Percentiles rank a stretch among this genome's conserved stretches.
These are phyloP conservation scores for Chouioia cunea DNA, from an alignment of 2,888 invertebrate species.

Conservation along the genomic window DNA sequence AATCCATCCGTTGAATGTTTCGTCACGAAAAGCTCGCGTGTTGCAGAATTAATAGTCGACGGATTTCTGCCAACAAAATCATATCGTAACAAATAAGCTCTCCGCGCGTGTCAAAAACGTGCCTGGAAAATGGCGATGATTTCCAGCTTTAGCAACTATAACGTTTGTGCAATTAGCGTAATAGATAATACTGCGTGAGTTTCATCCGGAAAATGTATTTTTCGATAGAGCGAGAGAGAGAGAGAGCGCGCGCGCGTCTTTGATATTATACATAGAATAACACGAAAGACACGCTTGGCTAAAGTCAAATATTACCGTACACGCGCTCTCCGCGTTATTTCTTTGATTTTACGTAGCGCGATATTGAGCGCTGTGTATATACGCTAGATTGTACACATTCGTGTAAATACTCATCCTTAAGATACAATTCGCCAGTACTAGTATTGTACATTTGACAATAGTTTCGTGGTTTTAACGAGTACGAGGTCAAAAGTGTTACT, in stretches of 20 bases:
- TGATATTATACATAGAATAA: constrained; percentile 13
- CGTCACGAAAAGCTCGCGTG: background rate
- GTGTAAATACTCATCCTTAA: too few relatives aligned
- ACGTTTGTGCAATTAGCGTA: constrained; percentile 16
- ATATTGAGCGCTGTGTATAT: too few relatives aligned
- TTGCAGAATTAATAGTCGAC: background rate
- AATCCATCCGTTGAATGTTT: too few relatives aligned
- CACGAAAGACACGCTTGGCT: constrained; percentile 18
- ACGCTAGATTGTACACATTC: too few relatives aligned
- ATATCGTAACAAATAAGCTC: background rate
- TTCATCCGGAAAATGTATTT: constrained; percentile 9
- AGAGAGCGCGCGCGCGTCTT: background rate
- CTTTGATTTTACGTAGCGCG: constrained; percentile 14
- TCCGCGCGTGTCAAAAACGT: too few relatives aligned
- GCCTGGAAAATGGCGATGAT: background rate
- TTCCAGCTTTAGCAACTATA: background rate
- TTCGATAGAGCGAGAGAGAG: too few relatives aligned
- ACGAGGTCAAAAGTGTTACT: too few relatives aligned
- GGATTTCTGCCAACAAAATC: background rate
- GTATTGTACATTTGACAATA: too few relatives aligned
- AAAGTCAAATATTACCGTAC: constrained; percentile 17
- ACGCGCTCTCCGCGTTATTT: constrained; percentile 18
- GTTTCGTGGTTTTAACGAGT: too few relatives aligned
- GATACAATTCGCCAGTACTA: too few relatives aligned
- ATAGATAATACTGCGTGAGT: constrained; percentile 21